Evolutionary conservation across 2,113 vertebrate genomes (phyloP).

Genomic region (Empidonax alnorum): DNA sequence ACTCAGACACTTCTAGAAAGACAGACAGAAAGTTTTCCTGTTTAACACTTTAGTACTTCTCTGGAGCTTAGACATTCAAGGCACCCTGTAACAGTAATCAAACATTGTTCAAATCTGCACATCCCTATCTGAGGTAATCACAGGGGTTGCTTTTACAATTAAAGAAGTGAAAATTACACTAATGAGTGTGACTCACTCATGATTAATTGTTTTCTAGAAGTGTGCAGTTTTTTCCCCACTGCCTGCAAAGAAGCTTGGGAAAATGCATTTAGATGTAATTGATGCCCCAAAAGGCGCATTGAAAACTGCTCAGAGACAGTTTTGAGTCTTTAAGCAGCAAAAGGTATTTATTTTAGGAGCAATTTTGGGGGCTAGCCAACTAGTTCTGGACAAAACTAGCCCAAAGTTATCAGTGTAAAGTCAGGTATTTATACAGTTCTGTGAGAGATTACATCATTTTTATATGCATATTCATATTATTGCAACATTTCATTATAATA

Average conservation of each 20-base stretch:
- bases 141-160: background rate
- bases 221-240: rapidly evolving
- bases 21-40: background rate
- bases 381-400: too few species aligned
- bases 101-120: background rate
- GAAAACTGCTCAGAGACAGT: too few species aligned
- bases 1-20: background rate
- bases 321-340: too few species aligned
- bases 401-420: too few species aligned
- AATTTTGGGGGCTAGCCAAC: too few species aligned
- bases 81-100: background rate
- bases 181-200: background rate
- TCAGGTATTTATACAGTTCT: too few species aligned
- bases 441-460: too few species aligned
- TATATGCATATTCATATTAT: too few species aligned
- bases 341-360: too few species aligned
- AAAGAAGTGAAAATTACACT: background rate
- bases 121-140: background rate
- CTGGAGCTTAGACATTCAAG: background rate
- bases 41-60: background rate
- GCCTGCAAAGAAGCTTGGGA: background rate
- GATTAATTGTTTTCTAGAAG: background rate
- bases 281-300: too few species aligned
- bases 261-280: background rate
- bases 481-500: too few species aligned